Base-by-base conservation (phyloP, 2,113 vertebrate species). In the Mustela nigripes region DNA sequence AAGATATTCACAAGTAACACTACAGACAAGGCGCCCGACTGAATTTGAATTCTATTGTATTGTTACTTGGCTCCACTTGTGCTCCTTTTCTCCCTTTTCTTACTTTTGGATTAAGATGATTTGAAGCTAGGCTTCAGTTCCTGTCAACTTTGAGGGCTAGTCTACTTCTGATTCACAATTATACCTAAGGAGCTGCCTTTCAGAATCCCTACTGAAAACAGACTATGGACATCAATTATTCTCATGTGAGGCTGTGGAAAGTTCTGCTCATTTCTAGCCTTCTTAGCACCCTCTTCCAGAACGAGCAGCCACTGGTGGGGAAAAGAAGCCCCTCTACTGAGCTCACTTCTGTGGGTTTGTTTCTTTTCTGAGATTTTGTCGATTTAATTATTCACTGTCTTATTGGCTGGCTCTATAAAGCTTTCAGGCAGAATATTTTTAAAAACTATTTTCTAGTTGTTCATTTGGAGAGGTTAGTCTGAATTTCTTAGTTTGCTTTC, bases 401-500 rank as follows among this genome's bases (percentile, higher is more conserved):
- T 94, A 4, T 82, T 88, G 56, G 22, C 18, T 79, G 56, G 28
- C 14, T 79, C 36, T 63, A 33, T 16, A 93, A 71, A 82, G 39
- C 12, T 78, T 69, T 91, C 50, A 63, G 63, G 7, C 26, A 87
- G 48, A 78, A 58, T 56, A 60, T 11, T 90, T 53, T 15, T 7
- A 81, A 80, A 91, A 80, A 22, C 3, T 24, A 22, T 69, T 11
- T 93, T 69, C 42, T 82, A 48, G 22, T 21, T 85, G 7, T 92
- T 74, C 65, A 33, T 80, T 89, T 79, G 42, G 60, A 1, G 67
- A 81, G 4, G 4, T 76, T 92, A 31, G 48, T 78, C 28, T 65
- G 28, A 65, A 65, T 95, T 53, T 94, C 21, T 96, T 71, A 69
- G 39, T 33, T 90, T 91, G 45, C 36, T 42, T 87, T 95, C 22